Conservation (phyloP, 2,797 vertebrate species). For the Rhincodon typus region DNA sequence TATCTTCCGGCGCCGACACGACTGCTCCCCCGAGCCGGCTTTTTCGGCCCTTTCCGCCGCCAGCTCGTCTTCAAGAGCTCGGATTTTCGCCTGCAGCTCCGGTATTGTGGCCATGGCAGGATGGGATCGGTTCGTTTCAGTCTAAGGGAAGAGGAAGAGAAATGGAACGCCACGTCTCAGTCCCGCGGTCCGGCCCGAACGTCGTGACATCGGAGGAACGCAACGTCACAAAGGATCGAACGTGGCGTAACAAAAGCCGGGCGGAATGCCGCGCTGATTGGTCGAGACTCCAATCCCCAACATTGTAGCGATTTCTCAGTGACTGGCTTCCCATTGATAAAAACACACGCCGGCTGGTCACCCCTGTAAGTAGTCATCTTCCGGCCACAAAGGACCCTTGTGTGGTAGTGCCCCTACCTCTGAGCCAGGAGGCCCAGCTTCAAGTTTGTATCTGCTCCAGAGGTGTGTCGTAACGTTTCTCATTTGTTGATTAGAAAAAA, state of each 20-base stretch:
- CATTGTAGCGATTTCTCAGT: background rate
- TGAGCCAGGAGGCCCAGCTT: no score
- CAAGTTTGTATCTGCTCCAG: no score
- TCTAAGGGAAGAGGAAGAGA: background rate
- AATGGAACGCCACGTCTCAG: background rate
- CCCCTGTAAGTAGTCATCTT: no score
- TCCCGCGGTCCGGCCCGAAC: background rate
- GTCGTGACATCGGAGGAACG: background rate
- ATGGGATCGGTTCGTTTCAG: background rate
- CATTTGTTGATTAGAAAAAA: no score
- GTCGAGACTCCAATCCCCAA: no score
- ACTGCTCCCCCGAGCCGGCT: slow-evolving; percentile 51
- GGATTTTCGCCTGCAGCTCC: slow-evolving; percentile 69
- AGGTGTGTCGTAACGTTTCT: no score
- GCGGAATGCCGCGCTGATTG: background rate
- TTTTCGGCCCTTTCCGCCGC: slow-evolving; percentile 56
- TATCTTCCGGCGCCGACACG: slow-evolving; percentile 56
- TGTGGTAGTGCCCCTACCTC: no score
- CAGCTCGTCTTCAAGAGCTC: slow-evolving; percentile 78
- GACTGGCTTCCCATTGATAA: no score
- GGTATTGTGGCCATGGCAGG: rapidly evolving
- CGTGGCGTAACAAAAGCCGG: background rate
- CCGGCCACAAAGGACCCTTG: no score
- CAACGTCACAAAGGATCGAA: background rate
- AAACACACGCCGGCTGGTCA: no score